Percentiles rank a stretch among this genome's conserved stretches.
Evolutionary conservation across 1,140 invertebrate genomes (phyloP).

Genomic region (Vanessa tameamea): DNA sequence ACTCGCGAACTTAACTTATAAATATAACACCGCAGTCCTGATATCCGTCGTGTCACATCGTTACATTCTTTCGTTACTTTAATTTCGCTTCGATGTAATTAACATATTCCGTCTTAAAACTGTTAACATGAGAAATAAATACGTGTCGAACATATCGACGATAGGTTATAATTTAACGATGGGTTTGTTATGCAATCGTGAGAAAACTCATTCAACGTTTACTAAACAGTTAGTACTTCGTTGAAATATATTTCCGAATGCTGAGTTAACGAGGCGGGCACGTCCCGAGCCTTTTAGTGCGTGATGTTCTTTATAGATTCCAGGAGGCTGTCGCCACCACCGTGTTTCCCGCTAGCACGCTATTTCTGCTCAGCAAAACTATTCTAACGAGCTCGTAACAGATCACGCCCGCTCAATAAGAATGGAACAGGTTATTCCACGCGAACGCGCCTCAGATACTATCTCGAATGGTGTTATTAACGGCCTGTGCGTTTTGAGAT

Average conservation of each 20-base stretch:
- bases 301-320: constrained; percentile 74
- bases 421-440: constrained; percentile 16
- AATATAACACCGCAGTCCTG: constrained; percentile 26
- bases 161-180: background rate
- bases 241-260: constrained; percentile 70
- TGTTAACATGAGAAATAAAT: background rate
- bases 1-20: constrained; percentile 27
- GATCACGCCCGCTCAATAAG: constrained; percentile 14
- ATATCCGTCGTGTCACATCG: background rate
- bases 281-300: constrained; percentile 55
- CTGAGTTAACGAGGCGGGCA: constrained; percentile 68
- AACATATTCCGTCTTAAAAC: background rate
- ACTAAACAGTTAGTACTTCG: constrained; percentile 46
- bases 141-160: background rate
- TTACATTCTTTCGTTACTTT: background rate
- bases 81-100: background rate
- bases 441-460: constrained; percentile 29
- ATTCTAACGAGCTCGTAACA: constrained; percentile 19
- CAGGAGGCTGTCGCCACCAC: constrained; percentile 65
- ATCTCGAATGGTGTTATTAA: constrained; percentile 47
- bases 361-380: constrained; percentile 43
- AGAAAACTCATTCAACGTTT: constrained; percentile 3
- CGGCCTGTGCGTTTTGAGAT: constrained; percentile 45
- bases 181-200: constrained; percentile 5
- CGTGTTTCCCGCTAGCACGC: constrained; percentile 61